Conservation (phyloP, 2,113 vertebrate species). For the Rhineura floridana region DNA sequence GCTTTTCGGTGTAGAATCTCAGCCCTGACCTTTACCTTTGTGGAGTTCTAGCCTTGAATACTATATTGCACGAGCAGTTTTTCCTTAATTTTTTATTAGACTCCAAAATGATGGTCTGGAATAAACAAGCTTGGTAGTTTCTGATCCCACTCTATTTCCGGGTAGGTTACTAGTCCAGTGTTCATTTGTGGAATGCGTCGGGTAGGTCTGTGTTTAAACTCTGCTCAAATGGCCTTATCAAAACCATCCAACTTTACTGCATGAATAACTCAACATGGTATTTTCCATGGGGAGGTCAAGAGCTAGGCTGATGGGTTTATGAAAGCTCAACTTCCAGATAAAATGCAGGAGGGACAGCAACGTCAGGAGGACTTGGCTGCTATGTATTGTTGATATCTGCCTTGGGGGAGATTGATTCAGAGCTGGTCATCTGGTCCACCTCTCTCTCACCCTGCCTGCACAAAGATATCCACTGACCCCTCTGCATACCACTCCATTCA, state of each 20-base stretch:
- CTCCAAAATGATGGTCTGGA: conserved; percentile 1
- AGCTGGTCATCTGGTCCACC: not conserved
- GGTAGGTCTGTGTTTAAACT: not conserved
- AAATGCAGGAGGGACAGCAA: not conserved
- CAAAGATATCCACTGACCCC: not conserved
- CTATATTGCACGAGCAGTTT: conserved; percentile 8
- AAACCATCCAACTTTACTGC: not conserved
- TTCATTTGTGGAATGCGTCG: not conserved
- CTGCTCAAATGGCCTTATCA: not conserved
- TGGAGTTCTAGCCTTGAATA: not conserved
- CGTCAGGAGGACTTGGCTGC: not conserved
- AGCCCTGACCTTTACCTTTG: not conserved
- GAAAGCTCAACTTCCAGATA: not conserved
- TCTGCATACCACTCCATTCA: not conserved
- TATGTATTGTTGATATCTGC: not conserved
- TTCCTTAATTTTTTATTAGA: not conserved
- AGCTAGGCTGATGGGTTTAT: not conserved
- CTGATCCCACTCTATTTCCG: not conserved
- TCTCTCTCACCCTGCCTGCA: not conserved
- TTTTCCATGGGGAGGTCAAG: not conserved
- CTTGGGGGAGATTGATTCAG: not conserved
- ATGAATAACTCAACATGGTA: not conserved
- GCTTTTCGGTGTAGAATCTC: not conserved
- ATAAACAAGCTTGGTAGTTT: conserved; percentile 41
- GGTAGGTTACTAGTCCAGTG: not conserved